Conservation (phyloP, 2,113 vertebrate species). For the Ornithorhynchus anatinus region DNA sequence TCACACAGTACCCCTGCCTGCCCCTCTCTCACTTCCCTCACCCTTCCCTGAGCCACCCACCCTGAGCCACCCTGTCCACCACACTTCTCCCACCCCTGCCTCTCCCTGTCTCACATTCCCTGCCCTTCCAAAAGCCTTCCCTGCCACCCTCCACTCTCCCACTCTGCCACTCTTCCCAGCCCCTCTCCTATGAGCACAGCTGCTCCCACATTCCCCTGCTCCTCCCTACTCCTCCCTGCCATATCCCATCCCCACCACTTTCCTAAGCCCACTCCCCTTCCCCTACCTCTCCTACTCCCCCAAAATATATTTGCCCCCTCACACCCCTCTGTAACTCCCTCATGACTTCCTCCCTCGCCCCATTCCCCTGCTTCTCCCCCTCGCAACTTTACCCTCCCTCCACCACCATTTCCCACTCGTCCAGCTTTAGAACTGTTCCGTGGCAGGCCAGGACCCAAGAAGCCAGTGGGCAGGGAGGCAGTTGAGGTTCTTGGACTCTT, state of each 20-base stretch:
- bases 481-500: not conserved
- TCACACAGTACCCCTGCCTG: too few relatives aligned
- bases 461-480: conserved; percentile 10
- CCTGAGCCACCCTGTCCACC: not conserved
- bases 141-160: not conserved
- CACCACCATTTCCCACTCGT: too few relatives aligned
- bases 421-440: not conserved
- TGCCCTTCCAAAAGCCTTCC: not conserved
- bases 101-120: too few relatives aligned
- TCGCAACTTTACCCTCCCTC: not conserved
- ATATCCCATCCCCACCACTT: not conserved
- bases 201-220: not conserved
- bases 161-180: not conserved
- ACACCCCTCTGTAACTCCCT: not conserved
- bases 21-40: not conserved
- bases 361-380: not conserved
- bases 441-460: not conserved
- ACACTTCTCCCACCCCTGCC: not conserved
- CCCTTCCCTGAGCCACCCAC: too few relatives aligned
- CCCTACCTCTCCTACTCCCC: conserved; percentile 3
- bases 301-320: not conserved
- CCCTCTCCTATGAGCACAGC: not conserved
- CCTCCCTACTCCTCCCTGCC: accelerated
- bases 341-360: too few relatives aligned
- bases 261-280: not conserved